Percentiles rank a stretch among this genome's conserved stretches.
phyloP scores from a whole-genome alignment of 1,140 invertebrate genomes.

The Lasaia peninsularis region DNA sequence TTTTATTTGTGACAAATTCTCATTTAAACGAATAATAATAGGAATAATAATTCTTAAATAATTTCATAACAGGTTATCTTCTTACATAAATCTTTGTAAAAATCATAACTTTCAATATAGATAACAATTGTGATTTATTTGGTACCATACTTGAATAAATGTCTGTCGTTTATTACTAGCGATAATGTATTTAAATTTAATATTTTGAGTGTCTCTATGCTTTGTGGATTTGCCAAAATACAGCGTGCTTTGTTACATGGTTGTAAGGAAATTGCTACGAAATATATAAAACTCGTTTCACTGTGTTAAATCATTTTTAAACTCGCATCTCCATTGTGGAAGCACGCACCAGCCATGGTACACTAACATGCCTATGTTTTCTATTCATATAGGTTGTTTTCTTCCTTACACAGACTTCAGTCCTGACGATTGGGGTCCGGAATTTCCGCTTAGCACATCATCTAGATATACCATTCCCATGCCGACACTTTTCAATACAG shows the following conservation, averaged over 20 bases:
- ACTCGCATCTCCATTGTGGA: constrained; percentile 17
- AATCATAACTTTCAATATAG: neutral
- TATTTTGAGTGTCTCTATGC: neutral
- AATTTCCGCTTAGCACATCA: constrained; percentile 76
- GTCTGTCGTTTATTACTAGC: neutral
- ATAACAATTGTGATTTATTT: neutral
- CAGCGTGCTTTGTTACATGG: constrained; percentile 2
- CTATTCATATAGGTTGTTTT: constrained; percentile 75
- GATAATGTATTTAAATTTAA: neutral
- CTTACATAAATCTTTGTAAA: neutral
- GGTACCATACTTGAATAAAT: neutral
- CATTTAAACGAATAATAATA: neutral
- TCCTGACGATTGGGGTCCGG: constrained; percentile 82
- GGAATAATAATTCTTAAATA: no score
- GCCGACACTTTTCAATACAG: constrained; percentile 86
- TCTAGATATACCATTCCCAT: constrained; percentile 82
- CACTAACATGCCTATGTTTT: constrained; percentile 64
- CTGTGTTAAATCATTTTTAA: constrained; percentile 17
- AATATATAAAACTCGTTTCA: constrained; percentile 4
- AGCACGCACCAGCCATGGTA: constrained; percentile 38
- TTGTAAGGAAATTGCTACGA: constrained; percentile 8
- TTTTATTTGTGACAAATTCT: neutral
- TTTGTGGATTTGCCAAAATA: constrained; percentile 6
- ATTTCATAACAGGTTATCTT: no score
- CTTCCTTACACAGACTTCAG: constrained; percentile 77